Base-by-base conservation (phyloP, 2,113 vertebrate genomes). In the Lasiurus cinereus region DNA sequence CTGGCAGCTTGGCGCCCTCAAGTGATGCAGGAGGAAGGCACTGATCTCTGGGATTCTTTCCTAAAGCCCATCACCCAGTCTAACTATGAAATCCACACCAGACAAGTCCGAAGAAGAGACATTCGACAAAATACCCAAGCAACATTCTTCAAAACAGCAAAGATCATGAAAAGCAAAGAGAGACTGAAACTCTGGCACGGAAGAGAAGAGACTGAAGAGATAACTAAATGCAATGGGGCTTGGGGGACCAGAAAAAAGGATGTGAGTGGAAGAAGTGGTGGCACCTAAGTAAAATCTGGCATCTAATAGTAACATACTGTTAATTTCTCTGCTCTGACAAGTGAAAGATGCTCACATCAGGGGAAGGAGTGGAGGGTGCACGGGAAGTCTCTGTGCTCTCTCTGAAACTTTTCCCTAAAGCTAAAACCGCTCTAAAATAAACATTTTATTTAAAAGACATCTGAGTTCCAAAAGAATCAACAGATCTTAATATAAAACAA, bases 381-480 rank as follows among this genome's bases (percentile, higher is more conserved):
- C 2, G 43, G 29, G 33, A 79, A 52, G 48, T 22, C 46, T 80
- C 36, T 31, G 5, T 3, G 64, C 11, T 66, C 2, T 67, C 72
- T 84, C 10, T n/a, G 14, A 3, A 66, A 66, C 66, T 83, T 76
- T 85, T 77, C 29, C 33, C 18, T 82, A 72, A 39, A 46, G 72
- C 83, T 66, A 62, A 84, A 72, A 70, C 36, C 43, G 24, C 39
- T 67, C 54, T 14, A 80, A 90, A 95, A 77, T 70, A 77, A 72
- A 82, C 29, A 66, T 31, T 8, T 50, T 77, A 93, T 39, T 93
- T 72, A 15, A 94, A 94, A 90, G 54, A 19, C 36, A 86, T 14
- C 33, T 4, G 12, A 4, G 8, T 80, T 92, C 64, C 79, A 83
- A 83, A 94, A 74, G 70, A 92, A 78, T 79, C 74, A 50, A 39